A percentile compares a stretch with the other conserved stretches of the same genome.
Conservation (phyloP, 2,888 invertebrate species). For the Hydrotaea cyrtoneurina region DNA sequence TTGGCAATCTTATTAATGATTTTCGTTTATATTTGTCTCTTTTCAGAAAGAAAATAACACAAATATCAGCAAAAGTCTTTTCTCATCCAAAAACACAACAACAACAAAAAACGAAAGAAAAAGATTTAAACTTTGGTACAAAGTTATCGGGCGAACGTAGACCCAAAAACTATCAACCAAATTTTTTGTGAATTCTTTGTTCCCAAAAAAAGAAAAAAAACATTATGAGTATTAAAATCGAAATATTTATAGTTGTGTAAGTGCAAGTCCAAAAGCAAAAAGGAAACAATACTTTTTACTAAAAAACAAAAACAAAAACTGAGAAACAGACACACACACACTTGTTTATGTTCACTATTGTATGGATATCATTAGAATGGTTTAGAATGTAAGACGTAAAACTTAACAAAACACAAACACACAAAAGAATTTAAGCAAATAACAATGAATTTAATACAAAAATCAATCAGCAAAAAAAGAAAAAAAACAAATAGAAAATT, state of each 20-base stretch:
- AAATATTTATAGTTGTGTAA: conserved; percentile 28
- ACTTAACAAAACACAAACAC: background rate
- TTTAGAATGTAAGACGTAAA: background rate
- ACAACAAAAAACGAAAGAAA: too few relatives aligned
- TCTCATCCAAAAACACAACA: too few relatives aligned
- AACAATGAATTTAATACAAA: conserved; percentile 58
- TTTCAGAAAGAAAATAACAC: conserved; percentile 25
- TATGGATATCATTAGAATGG: background rate
- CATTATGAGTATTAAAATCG: conserved; percentile 30
- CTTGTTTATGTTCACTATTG: conserved; percentile 41
- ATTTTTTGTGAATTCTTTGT: too few relatives aligned
- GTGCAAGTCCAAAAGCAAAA: background rate
- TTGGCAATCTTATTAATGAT: too few relatives aligned
- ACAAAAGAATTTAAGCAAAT: conserved; percentile 28
- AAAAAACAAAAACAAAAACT: too few relatives aligned
- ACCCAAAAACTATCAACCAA: background rate
- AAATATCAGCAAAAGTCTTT: conserved; percentile 29
- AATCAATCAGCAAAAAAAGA: conserved; percentile 12
- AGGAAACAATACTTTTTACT: background rate
- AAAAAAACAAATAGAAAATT: background rate
- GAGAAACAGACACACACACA: background rate
- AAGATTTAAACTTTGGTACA: background rate
- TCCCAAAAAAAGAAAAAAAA: background rate
- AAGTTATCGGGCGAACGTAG: background rate
- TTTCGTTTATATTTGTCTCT: too few relatives aligned